Base-by-base conservation (phyloP, 2,888 invertebrate genomes). In the Epinotia nisella region DNA sequence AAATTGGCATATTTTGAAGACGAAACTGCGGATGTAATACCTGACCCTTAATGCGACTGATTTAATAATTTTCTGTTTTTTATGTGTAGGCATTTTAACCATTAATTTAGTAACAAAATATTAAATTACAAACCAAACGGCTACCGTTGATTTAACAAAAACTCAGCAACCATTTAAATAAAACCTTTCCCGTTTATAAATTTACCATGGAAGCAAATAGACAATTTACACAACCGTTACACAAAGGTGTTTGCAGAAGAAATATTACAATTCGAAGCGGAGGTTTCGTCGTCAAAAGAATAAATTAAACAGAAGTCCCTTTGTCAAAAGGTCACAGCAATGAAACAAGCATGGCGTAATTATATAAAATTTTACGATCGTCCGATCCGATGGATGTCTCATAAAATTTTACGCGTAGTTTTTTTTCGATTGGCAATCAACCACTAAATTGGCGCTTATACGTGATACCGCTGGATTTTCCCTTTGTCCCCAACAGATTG, bases 341-440 rank as follows among this genome's bases (percentile, higher is more conserved):
- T 68, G 55, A 68, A 72, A 60, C 65, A 41, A 45, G 60, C 55
- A 67, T 60, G 29, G 39, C 39, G 68, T 73, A 73, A 73, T 73
- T 73, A 73, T 73, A 69, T 69, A 64, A 68, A 58, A 68, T 64
- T 64, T 73, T 69, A 64, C 69, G 64, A 59, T 7, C 56, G 53
- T n/a, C 56, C 62, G 68, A 69, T n/a, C 56, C 62, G 68, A 69
- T 58, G 53, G 71, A 71, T 67, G 68, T 64, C 62, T 59, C 73
- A 59, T 73, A 73, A 69, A 73, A 73, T 73, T 73, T 69, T 64
- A 69, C 73, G 68, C 64, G 68, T 69, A 73, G 73, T 73, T 69
- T 73, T 69, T 73, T 73, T 73, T 73, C 69, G 68, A 73, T 73
- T 73, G 69, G 53, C 73, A 73, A 73, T 73, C 73, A 73, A 51